A percentile compares a stretch with the other conserved stretches of the same genome.
Evolutionary conservation across 2,113 vertebrate genomes (phyloP).

Genomic region (Corythornis cristatus): DNA sequence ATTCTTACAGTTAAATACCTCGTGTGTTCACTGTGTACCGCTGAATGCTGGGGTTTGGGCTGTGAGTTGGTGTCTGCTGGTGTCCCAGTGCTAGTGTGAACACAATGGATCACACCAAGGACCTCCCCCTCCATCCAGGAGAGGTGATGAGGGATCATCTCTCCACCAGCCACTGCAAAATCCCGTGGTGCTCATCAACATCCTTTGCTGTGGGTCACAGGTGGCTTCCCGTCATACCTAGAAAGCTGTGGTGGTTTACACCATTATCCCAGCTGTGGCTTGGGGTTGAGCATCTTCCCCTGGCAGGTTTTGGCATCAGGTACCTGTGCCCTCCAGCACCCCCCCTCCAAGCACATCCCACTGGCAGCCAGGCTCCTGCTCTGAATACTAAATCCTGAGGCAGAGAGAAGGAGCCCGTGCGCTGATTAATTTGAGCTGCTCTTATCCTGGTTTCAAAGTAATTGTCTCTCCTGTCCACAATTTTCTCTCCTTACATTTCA

Average conservation of each 20-base stretch:
- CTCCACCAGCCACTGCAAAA: not conserved
- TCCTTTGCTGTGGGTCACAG: not conserved
- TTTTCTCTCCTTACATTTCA: constrained; percentile 70
- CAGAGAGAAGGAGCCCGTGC: not conserved
- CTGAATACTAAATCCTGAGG: constrained; percentile 40
- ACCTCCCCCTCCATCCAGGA: not conserved
- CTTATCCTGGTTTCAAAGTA: constrained; percentile 74
- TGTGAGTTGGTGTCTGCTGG: not conserved
- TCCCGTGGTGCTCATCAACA: rapidly evolving
- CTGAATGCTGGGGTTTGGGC: not conserved
- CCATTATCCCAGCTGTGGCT: rapidly evolving
- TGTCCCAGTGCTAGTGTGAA: rapidly evolving
- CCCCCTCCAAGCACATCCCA: not conserved
- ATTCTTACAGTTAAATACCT: not conserved
- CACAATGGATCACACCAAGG: not conserved
- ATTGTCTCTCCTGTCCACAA: constrained; percentile 75
- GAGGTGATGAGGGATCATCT: not conserved
- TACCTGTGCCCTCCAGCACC: not conserved
- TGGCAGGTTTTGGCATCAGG: not conserved
- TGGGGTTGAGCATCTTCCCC: not conserved
- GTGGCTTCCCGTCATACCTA: not conserved
- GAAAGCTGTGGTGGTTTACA: not conserved
- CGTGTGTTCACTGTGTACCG: not conserved
- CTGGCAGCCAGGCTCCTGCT: not conserved
- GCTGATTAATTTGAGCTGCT: constrained; percentile 70